Evolutionary conservation across 2,797 vertebrate genomes (phyloP), one percentile per base, ranked within the genome.

Genomic region (Arrhamphus sclerolepis): DNA sequence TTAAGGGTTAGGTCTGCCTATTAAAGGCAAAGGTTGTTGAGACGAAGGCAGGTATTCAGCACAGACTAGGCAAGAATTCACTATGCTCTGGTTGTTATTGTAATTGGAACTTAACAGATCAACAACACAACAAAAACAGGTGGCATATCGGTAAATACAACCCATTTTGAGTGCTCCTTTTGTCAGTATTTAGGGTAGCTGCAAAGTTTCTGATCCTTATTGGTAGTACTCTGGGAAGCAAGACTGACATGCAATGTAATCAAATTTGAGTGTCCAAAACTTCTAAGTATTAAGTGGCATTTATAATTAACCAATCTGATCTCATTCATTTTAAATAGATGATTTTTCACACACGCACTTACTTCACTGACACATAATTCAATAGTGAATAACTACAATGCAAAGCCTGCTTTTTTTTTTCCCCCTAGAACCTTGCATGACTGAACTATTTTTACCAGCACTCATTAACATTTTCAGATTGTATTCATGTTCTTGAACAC

Each of bases 11-110:
- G 57, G 64, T 51, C 71, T 64, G 55, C 47, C 41, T 54, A 71
- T 29, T 62, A 29, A 74, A 69, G 71, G 58, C 73, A 85, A 88
- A 86, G 82, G 80, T 84, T 41, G 17, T 29, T 17, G 5, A 46
- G 44, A 70, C 44, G 28, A 56, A 43, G 8, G 18, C 52, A 71
- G 60, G 24, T 14, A 26, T 20, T 66, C 38, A 22, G 29, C 28
- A 43, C 0, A 49, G 34, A 21, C 41, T 41, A 44, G 44, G 64
- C 31, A 49, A 39, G 17, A 34, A 31, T 6, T 46, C 56, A 44
- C 62, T 46, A 46, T 38, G 39, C 20, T 55, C n/a, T 28, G 49
- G 28, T 48, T 60, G 47, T 39, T 62, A 29, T 39, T 65, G 20
- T 66, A 31, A 6, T n/a, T 28, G 5, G 6, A 40, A 52, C 31